phyloP scores from a whole-genome alignment of 2,113 vertebrate genomes.

The Pseudorhombus dupliciocellatus region DNA sequence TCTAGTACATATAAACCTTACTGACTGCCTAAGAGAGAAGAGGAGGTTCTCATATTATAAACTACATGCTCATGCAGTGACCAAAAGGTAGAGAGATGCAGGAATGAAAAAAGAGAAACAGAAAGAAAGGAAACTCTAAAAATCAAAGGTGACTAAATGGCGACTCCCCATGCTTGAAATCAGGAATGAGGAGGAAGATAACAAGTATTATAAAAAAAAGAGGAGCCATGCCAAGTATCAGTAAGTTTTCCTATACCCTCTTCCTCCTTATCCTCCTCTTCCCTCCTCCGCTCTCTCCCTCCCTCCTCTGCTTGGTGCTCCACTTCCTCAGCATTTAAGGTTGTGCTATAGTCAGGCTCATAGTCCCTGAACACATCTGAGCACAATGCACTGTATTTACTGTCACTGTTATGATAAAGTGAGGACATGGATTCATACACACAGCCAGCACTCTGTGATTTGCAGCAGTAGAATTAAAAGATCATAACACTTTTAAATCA shows the following conservation, averaged over 20 bases:
- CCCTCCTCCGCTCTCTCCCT: constrained; percentile 49
- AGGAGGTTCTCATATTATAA: constrained; percentile 27
- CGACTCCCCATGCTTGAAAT: constrained; percentile 24
- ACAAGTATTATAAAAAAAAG: constrained; percentile 8
- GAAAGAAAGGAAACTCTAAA: not conserved
- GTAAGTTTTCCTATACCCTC: constrained; percentile 73
- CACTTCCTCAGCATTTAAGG: constrained; percentile 66
- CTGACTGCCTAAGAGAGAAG: constrained; percentile 26
- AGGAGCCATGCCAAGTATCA: constrained; percentile 71
- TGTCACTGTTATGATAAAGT: not conserved
- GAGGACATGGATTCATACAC: not conserved
- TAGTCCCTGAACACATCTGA: constrained; percentile 78
- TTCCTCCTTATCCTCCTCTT: constrained; percentile 41
- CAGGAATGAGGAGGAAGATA: constrained; percentile 3
- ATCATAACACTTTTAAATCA: not conserved
- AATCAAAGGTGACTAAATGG: not conserved
- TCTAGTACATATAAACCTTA: not conserved
- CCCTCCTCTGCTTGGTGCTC: constrained; percentile 63
- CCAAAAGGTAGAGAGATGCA: not conserved
- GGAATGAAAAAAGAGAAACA: not conserved
- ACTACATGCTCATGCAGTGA: constrained; percentile 47
- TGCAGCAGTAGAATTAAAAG: not conserved
- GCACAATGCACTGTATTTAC: constrained; percentile 59
- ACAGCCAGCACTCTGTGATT: not conserved
- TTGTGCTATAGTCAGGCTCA: constrained; percentile 76